Percentiles rank a stretch among this genome's conserved stretches.
These are phyloP conservation scores for Dicentrarchus labrax DNA, from an alignment of 2,113 vertebrate species.

Conservation along the genomic window DNA sequence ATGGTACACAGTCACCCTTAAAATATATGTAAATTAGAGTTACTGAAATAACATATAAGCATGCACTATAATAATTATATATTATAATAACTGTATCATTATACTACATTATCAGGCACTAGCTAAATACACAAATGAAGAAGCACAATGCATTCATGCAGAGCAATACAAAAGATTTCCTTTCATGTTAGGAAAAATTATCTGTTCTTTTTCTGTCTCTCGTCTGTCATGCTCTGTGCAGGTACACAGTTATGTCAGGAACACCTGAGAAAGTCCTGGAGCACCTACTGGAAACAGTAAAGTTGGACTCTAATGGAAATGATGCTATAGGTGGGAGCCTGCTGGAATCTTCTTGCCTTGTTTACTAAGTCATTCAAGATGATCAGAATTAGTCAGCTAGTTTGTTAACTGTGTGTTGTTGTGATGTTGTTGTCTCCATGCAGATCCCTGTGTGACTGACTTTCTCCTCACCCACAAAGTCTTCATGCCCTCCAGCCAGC, in stretches of 20 bases:
- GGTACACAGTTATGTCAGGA: conserved; percentile 95
- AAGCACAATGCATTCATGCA: neutral
- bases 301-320: conserved; percentile 88
- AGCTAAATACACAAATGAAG: neutral
- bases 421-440: conserved; percentile 37
- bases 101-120: neutral
- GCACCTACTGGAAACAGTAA: conserved; percentile 92
- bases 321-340: conserved; percentile 86
- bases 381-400: neutral
- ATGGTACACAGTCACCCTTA: neutral
- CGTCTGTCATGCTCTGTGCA: conserved; percentile 57
- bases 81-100: neutral
- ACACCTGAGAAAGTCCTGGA: conserved; percentile 96
- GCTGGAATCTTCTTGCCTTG: too few relatives aligned
- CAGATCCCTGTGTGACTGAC: conserved; percentile 91
- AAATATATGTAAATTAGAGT: neutral
- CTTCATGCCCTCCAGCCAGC: conserved; percentile 93
- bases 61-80: neutral
- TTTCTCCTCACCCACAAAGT: conserved; percentile 93
- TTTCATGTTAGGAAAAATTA: neutral
- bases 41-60: neutral
- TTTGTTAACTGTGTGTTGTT: conserved; percentile 11
- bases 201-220: neutral
- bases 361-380: neutral
- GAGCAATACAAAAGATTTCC: neutral